Base-by-base conservation (phyloP, 2,113 vertebrate genomes). In the Tragelaphus buxtoni region DNA sequence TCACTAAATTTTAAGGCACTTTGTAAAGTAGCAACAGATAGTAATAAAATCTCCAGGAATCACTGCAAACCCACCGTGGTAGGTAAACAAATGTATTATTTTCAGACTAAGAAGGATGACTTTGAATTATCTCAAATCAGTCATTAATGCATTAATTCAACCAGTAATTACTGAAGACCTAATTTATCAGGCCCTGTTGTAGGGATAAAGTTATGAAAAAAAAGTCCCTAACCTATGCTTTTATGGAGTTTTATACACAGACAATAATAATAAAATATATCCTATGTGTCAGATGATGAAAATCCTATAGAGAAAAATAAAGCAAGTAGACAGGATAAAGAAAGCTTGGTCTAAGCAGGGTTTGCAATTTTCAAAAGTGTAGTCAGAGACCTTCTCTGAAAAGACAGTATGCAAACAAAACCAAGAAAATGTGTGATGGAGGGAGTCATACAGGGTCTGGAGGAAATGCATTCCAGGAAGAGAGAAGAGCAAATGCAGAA, bases 11-110 rank as follows among this genome's bases (percentile, higher is more conserved):
- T 61, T 55, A 24, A 28, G 3, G 5, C 84, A 90, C 89, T 97
- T 92, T 88, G 17, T 87, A 85, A 92, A 91, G 90, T 39, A n/a
- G 18, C 28, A 94, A 69, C 28, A 95, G 10, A 35, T 85, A 94
- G 17, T 32, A 90, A 94, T 77, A 95, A 13, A 35, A 2, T 22
- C 32, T 69, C 17, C 7, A 92, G 39, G 58, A 77, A 91, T 89
- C 53, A 88, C 11, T 88, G 60, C 7, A 81, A 94, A 76, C 14
- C 20, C 56, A 94, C 5, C 84, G 18, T 55, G 9, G 60, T 84
- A 91, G 9, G 60, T 85, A 91, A 77, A 88, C 26, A 88, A 80
- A 85, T 90, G 77, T 45, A 80, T 91, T 83, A 77, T 63, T 90
- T 83, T 88, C 39, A 88, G 30, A 82, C 11, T 86, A 32, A 47